These are phyloP conservation scores for Pipistrellus kuhlii DNA, from an alignment of 2,797 vertebrate genomes.

Conservation along the genomic window DNA sequence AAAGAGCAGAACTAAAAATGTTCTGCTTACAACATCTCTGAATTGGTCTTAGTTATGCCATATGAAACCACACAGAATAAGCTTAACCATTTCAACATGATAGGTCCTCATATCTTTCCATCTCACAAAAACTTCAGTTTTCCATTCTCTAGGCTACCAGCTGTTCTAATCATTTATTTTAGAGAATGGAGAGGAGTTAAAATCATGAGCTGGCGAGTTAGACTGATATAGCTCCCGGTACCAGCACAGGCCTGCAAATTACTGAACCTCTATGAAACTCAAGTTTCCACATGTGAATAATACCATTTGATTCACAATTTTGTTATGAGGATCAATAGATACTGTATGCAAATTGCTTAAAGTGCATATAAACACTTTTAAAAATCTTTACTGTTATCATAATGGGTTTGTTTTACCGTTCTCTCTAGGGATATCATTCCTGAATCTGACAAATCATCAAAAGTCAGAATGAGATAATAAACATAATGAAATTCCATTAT, in stretches of 20 bases:
- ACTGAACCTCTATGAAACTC: background rate
- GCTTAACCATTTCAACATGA: background rate
- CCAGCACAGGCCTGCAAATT: background rate
- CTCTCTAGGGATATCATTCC: background rate
- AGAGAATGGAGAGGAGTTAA: background rate
- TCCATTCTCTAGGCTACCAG: background rate
- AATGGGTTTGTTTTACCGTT: background rate
- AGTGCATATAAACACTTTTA: background rate
- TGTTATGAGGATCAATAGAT: background rate
- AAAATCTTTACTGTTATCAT: background rate
- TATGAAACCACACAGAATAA: background rate
- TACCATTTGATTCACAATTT: background rate
- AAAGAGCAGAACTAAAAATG: background rate
- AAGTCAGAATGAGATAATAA: constrained; percentile 6
- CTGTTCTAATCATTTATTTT: background rate
- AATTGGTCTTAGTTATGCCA: background rate
- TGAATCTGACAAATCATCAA: background rate
- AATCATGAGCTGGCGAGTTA: background rate
- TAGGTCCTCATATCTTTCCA: background rate
- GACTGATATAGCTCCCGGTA: background rate
- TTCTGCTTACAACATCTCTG: background rate
- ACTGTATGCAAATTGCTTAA: background rate
- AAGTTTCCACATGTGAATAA: constrained; percentile 7
- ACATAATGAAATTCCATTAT: background rate
- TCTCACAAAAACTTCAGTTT: background rate